Conservation (phyloP, 1,140 invertebrate species). For the Lysiphlebus fabarum region DNA sequence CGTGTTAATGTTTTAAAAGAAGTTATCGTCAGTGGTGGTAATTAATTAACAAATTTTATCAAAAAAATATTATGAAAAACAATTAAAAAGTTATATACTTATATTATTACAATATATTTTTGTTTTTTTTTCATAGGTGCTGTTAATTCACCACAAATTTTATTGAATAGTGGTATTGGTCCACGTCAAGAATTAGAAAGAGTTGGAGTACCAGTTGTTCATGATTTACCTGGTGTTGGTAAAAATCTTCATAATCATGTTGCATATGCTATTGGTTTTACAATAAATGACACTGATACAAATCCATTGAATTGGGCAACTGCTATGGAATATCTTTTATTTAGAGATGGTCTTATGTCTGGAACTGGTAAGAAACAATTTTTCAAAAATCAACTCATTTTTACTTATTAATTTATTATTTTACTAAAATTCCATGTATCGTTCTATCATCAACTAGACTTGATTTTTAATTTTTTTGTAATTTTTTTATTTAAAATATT, state of each 20-base stretch:
- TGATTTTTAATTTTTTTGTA: background rate
- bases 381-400: no score
- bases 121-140: conserved; percentile 54
- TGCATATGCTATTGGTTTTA: conserved; percentile 72
- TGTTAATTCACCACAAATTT: conserved; percentile 78
- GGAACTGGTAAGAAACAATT: conserved; percentile 63
- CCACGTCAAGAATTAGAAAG: conserved; percentile 67
- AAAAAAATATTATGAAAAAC: background rate
- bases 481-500: conserved; percentile 5
- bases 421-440: background rate
- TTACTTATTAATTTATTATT: background rate
- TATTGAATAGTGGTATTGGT: conserved; percentile 80
- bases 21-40: conserved; percentile 60
- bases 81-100: background rate
- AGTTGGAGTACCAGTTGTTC: conserved; percentile 64
- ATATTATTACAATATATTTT: background rate
- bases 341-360: conserved; percentile 80
- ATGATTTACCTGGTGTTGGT: conserved; percentile 79
- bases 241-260: conserved; percentile 87
- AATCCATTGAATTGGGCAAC: conserved; percentile 81
- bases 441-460: background rate
- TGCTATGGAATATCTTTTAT: conserved; percentile 80
- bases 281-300: conserved; percentile 78
- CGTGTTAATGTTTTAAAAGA: conserved; percentile 57
- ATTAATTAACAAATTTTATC: background rate